Evolutionary conservation across 2,888 invertebrate species (phyloP).

Genomic region (Hydroisotoma schaefferi): DNA sequence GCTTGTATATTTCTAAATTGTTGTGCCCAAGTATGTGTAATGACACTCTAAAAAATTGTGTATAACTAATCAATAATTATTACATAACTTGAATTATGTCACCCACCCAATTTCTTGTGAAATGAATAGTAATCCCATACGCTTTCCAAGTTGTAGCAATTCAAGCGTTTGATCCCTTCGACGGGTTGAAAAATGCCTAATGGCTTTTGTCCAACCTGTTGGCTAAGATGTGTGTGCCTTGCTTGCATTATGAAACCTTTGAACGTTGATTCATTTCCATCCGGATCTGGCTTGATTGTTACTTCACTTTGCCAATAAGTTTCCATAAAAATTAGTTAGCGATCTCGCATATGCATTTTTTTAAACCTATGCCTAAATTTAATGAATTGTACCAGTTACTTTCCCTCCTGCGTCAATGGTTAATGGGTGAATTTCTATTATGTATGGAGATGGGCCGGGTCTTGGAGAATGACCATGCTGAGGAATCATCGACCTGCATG

Average conservation of each 20-base stretch:
- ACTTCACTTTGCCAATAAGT: no score
- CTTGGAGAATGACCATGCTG: not conserved
- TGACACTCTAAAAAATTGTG: conserved; percentile 15
- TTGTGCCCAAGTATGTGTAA: conserved; percentile 21
- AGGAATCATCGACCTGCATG: conserved; percentile 3
- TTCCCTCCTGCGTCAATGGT: not conserved
- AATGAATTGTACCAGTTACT: conserved; percentile 12
- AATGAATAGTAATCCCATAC: not conserved
- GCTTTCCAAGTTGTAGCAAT: conserved; percentile 17
- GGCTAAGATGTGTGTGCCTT: conserved; percentile 13
- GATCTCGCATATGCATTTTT: not conserved
- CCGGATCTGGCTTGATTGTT: no score
- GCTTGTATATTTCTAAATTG: conserved; percentile 3
- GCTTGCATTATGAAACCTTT: conserved; percentile 2
- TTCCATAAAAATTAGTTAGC: no score
- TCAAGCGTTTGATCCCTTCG: conserved; percentile 15
- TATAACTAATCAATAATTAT: not conserved
- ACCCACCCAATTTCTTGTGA: not conserved
- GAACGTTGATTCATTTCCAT: conserved; percentile 1
- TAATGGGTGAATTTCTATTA: not conserved
- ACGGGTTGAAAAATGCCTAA: conserved; percentile 18
- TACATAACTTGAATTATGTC: not conserved
- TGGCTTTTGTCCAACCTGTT: conserved; percentile 13
- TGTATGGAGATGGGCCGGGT: not conserved
- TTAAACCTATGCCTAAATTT: no score